phyloP scores from a whole-genome alignment of 2,888 invertebrate genomes.

The Cecidostiba fungosa region DNA sequence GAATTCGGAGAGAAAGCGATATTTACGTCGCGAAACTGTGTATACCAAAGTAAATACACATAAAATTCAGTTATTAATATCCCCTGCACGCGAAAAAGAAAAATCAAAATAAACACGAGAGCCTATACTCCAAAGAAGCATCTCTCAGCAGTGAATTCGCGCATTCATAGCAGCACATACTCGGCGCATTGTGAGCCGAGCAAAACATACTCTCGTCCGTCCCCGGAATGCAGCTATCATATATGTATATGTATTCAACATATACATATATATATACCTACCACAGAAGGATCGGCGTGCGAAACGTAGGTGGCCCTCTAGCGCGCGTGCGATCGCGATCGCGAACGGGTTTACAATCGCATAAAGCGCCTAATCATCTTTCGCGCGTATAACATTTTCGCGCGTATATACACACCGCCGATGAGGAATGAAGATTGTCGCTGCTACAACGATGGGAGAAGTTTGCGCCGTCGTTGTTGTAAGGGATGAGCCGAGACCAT shows the following conservation, averaged over 20 bases:
- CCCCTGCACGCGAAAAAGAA: background rate
- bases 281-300: background rate
- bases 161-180: background rate
- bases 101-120: background rate
- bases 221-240: conserved; percentile 16
- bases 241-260: background rate
- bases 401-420: background rate
- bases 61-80: too few relatives aligned
- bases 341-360: conserved; percentile 34
- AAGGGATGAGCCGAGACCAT: background rate
- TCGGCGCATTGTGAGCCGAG: background rate
- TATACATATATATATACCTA: background rate
- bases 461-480: conserved; percentile 7
- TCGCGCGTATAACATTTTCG: conserved; percentile 30
- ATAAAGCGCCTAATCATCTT: conserved; percentile 55
- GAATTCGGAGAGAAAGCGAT: too few relatives aligned
- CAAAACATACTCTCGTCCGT: background rate
- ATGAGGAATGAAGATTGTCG: conserved; percentile 54
- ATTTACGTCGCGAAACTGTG: too few relatives aligned
- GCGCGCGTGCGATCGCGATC: conserved; percentile 39
- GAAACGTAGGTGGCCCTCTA: conserved; percentile 39
- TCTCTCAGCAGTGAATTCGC: background rate
- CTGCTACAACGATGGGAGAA: background rate
- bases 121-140: background rate
- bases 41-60: too few relatives aligned